Conservation (phyloP, 2,888 invertebrate species). For the Nomada hirtipes region DNA sequence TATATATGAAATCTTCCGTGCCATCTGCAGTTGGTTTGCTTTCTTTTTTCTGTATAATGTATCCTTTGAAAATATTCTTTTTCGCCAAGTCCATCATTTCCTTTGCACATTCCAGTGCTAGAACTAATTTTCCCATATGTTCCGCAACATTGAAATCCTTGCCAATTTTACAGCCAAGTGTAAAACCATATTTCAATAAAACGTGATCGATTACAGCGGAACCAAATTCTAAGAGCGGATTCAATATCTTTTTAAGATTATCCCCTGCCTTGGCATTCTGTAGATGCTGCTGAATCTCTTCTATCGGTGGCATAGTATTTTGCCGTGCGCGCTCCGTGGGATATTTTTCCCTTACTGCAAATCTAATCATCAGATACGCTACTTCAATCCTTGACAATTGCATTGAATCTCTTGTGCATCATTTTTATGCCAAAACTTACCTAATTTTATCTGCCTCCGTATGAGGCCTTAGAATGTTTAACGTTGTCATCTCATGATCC, state of each 20-base stretch:
- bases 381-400: background rate
- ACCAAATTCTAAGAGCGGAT: conserved; percentile 95
- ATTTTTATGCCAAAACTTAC: conserved; percentile 80
- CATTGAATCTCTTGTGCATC: background rate
- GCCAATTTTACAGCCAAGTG: conserved; percentile 86
- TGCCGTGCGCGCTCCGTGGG: conserved; percentile 91
- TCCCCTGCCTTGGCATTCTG: conserved; percentile 89
- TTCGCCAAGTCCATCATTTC: conserved; percentile 87
- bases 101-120: conserved; percentile 90
- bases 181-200: conserved; percentile 89
- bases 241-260: conserved; percentile 91
- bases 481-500: conserved; percentile 94
- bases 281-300: conserved; percentile 87
- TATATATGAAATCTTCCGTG: conserved; percentile 87
- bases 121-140: conserved; percentile 87
- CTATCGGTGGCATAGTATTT: conserved; percentile 86
- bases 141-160: conserved; percentile 88
- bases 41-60: conserved; percentile 94
- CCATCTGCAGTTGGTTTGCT: conserved; percentile 86
- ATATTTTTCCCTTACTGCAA: conserved; percentile 97
- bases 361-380: conserved; percentile 84
- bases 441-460: conserved; percentile 95
- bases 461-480: conserved; percentile 96
- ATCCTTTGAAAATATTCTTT: conserved; percentile 87
- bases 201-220: conserved; percentile 96